Conservation (phyloP, 2,797 vertebrate genomes). For the Cyclura pinguis region DNA sequence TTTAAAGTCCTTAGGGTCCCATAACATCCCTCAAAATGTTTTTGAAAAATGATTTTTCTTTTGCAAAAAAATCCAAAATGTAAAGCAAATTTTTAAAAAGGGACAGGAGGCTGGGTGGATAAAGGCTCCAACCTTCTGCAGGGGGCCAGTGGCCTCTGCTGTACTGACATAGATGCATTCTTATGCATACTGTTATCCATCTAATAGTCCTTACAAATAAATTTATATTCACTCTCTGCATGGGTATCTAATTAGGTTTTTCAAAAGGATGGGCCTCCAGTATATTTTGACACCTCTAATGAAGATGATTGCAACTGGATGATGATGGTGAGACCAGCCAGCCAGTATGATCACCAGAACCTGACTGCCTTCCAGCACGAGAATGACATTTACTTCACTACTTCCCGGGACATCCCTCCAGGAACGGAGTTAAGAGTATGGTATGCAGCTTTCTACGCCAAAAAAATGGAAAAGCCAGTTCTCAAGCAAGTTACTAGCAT, state of each 20-base stretch:
- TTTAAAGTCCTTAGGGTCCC: neutral
- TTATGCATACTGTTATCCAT: neutral
- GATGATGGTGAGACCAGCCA: slow-evolving; percentile 96
- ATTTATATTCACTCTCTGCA: neutral
- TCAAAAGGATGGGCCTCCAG: slow-evolving; percentile 87
- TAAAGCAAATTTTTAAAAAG: neutral
- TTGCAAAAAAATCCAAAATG: neutral
- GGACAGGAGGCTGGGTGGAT: neutral
- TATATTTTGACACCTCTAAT: slow-evolving; percentile 91
- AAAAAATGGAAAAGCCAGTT: slow-evolving; percentile 95
- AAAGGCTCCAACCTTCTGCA: neutral
- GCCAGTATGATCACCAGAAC: slow-evolving; percentile 91
- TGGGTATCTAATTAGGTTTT: slow-evolving; percentile 85
- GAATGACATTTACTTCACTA: slow-evolving; percentile 95
- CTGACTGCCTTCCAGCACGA: slow-evolving; percentile 96
- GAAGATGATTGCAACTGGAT: slow-evolving; percentile 99
- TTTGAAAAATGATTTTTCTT: no score
- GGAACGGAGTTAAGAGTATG: slow-evolving; percentile 95
- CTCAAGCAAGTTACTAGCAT: slow-evolving; percentile 83
- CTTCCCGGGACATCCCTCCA: slow-evolving; percentile 91
- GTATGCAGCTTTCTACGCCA: slow-evolving; percentile 98
- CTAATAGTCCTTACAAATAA: neutral
- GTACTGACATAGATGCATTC: neutral
- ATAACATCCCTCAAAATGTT: neutral
- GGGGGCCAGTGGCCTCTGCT: neutral